A percentile compares a stretch with the other conserved stretches of the same genome.
phyloP scores from a whole-genome alignment of 1,140 invertebrate species.

The Delia radicum region DNA sequence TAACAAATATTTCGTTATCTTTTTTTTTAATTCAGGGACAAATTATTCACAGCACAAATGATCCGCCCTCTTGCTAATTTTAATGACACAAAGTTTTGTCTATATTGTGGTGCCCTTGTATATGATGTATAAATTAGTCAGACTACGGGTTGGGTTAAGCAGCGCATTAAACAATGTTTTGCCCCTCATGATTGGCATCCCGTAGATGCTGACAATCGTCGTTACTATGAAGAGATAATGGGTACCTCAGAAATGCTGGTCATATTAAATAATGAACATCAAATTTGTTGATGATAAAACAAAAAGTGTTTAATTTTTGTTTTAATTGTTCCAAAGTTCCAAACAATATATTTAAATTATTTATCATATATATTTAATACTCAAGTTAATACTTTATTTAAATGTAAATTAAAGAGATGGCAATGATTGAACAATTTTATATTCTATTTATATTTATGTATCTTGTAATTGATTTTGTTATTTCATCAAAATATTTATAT shows the following conservation, averaged over 20 bases:
- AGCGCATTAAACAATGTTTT: constrained; percentile 43
- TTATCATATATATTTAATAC: too few species aligned
- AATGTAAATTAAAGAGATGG: too few species aligned
- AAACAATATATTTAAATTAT: too few species aligned
- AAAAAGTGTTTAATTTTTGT: too few species aligned
- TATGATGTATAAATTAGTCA: constrained; percentile 45
- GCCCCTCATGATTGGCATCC: constrained; percentile 53
- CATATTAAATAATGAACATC: constrained; percentile 11
- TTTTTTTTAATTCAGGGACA: not conserved
- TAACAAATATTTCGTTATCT: not conserved
- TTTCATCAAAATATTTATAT: too few species aligned
- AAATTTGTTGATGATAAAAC: constrained; percentile 13
- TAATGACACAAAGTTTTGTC: constrained; percentile 40
- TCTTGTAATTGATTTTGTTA: too few species aligned
- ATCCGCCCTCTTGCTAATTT: constrained; percentile 32
- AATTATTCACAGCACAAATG: not conserved
- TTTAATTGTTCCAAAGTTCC: too few species aligned
- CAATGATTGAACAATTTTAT: too few species aligned
- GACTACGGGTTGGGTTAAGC: constrained; percentile 38
- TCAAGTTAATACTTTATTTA: too few species aligned
- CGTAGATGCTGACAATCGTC: constrained; percentile 46
- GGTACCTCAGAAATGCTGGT: constrained; percentile 53
- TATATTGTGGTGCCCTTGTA: constrained; percentile 38
- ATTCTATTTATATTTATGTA: too few species aligned
- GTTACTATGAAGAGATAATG: constrained; percentile 51